Evolutionary conservation across 2,797 vertebrate genomes (phyloP).

Genomic region (Brotula barbata): DNA sequence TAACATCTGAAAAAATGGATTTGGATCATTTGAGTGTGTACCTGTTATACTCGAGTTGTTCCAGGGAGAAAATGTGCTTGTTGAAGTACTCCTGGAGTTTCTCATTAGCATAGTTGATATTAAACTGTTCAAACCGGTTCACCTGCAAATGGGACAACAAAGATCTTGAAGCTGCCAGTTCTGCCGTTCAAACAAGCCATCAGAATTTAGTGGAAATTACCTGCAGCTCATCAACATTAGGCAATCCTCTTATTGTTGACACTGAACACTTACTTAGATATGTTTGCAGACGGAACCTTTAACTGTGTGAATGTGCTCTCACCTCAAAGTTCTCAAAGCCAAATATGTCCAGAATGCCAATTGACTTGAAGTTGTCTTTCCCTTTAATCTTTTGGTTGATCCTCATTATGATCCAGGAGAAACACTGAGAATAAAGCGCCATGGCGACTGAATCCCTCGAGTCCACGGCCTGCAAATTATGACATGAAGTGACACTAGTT

Average conservation of each 20-base stretch:
- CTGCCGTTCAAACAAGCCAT: neutral
- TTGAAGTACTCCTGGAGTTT: conserved; percentile 95
- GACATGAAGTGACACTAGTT: conserved; percentile 18
- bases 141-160: conserved; percentile 71
- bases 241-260: too few relatives aligned
- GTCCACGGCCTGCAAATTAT: conserved; percentile 83
- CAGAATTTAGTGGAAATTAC: neutral
- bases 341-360: conserved; percentile 93
- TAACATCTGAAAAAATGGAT: neutral
- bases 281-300: neutral
- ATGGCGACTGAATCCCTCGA: conserved; percentile 90
- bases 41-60: conserved; percentile 92
- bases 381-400: conserved; percentile 91
- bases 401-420: conserved; percentile 90
- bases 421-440: conserved; percentile 92
- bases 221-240: neutral
- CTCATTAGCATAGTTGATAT: conserved; percentile 93
- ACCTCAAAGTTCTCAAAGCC: conserved; percentile 96
- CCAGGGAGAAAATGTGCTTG: conserved; percentile 93
- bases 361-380: conserved; percentile 92
- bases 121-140: conserved; percentile 93
- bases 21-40: conserved; percentile 40
- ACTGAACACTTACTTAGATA: too few relatives aligned
- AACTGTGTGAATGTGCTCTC: conserved; percentile 8
- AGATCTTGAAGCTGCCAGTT: neutral